Evolutionary conservation across 2,797 vertebrate species (phyloP), one percentile per base, ranked within the genome.

Genomic region (Hippopotamyrus pictus): DNA sequence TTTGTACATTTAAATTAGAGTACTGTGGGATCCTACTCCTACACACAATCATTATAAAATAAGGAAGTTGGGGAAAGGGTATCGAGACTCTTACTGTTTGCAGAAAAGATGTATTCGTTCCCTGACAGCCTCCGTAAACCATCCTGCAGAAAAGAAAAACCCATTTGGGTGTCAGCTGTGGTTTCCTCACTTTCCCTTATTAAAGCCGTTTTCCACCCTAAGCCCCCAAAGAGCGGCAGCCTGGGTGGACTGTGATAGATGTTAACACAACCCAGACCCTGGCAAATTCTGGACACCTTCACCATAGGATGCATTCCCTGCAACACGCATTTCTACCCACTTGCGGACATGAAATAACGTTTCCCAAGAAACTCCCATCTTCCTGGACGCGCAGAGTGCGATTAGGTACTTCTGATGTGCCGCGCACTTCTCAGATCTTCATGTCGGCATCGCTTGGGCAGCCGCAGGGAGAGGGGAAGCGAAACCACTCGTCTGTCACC

Each of bases 91-190:
- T 97, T 95, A 99, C 98, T 97, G 95, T 98, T 99, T 89, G 97
- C 94, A 89, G 98, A 93, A 90, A 99, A 94, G 93, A 97, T 96
- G 94, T 97, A 98, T 91, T 99, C 98, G 0, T 98, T 99, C 94
- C 98, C 98, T 79, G 98, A 98, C 91, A 98, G 93, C 95, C 97
- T 97, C 93, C 98, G 96, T 89, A 99, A 95, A 82, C 98, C 98
- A 91, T 98, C 98, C 99, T 99, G 94, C 92, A 90, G 91, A 93
- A 92, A 86, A 89, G 3, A 50, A 90, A n/a, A 65, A 65, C 76
- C 37, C 37, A 44, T 76, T 33, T 69, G 62, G 25, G 33, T 11
- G 62, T 33, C 41, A 53, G 50, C n/a, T 57, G 25, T 19, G 19
- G 44, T 82, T 62, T 62, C 8, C 59, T 25, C 59, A 22, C 22